Evolutionary conservation across 2,113 vertebrate species (phyloP), one percentile per base, ranked within the genome.

Genomic region (Phoenicopterus ruber): DNA sequence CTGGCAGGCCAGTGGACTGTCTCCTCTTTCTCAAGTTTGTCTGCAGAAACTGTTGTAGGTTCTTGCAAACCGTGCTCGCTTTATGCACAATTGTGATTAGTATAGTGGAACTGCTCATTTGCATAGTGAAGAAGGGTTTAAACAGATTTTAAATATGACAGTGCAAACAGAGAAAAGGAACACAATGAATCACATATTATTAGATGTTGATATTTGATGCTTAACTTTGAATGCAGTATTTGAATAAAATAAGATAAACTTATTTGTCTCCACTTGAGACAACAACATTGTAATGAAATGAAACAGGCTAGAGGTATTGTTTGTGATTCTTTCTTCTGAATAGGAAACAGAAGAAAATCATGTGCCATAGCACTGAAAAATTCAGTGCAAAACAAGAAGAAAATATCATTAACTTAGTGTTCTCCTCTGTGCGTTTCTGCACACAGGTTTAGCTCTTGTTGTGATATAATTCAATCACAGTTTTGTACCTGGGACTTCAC

Each of bases 401-500:
- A 82, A 67, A 4, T 57, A 8, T 31, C 50, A 52, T 69, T 95
- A 84, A 90, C 34, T 73, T 62, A 54, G 34, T 88, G 21, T 57
- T 44, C n/a, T 72, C 44, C 13, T 40, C 71, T 93, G 19, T 72
- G 40, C 42, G 26, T 86, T 95, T 92, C 31, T 94, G 78, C 70
- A 67, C 36, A 72, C 91, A 99, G 98, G 98, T 99, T 99, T 95
- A 98, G 90, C 86, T 98, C 97, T 66, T 99, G 97, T 46, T 98
- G 98, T 46, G 98, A 98, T 85, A 96, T 99, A 80, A 97, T 99
- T 96, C 94, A 98, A 18, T 98, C 98, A 74, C 92, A 97, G 73
- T 99, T 99, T 96, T 98, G 98, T 94, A 86, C 87, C 6, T 95
- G 96, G 96, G 98, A 99, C 85, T 98, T 98, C 97, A 98, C 96